Evolutionary conservation across 2,888 invertebrate species (phyloP), one percentile per base, ranked within the genome.

Genomic region (Hesperia comma): DNA sequence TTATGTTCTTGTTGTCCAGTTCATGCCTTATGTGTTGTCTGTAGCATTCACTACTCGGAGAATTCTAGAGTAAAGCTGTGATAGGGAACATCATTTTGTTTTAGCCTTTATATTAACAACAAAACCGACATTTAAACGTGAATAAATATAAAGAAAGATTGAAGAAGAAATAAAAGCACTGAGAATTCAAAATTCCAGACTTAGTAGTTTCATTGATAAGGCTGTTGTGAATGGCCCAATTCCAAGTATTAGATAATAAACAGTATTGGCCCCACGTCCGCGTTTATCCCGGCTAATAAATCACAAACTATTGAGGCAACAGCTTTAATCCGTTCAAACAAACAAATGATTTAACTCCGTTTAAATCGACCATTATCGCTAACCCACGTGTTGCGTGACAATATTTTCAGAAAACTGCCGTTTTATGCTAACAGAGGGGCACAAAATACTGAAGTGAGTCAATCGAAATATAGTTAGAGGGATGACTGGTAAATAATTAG

Each of bases 321-420:
- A 37, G 17, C 17, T 12, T 41, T 53, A 53, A 61, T 51, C 40
- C 56, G 10, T 46, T 37, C 26, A 63, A 64, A 51, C 26, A 63
- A 49, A 57, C 41, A n/a, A 40, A 64, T 54, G 58, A 60, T 19
- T 53, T 21, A 60, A 43, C n/a, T 14, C 17, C 32, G 41, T 17
- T 15, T 15, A 33, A 51, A 26, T 51, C 19, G 32, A 14, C 19
- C 33, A 55, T 55, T 41, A 32, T 46, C 37, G 49, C 54, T 43
- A 54, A 64, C 6, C 60, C 58, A 66, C 53, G 60, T 66, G 58
- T 66, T 60, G 66, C 66, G 66, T 66, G 66, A 60, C 66, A 43
- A 54, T 60, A 53, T 66, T 58, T 60, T 60, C 53, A 53, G 58
- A 64, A 66, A 53, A 66, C 43, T 53, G 66, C 66, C 21, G 33